These are phyloP conservation scores for Agrochola lota DNA, from an alignment of 2,888 invertebrate species.

Conservation along the genomic window DNA sequence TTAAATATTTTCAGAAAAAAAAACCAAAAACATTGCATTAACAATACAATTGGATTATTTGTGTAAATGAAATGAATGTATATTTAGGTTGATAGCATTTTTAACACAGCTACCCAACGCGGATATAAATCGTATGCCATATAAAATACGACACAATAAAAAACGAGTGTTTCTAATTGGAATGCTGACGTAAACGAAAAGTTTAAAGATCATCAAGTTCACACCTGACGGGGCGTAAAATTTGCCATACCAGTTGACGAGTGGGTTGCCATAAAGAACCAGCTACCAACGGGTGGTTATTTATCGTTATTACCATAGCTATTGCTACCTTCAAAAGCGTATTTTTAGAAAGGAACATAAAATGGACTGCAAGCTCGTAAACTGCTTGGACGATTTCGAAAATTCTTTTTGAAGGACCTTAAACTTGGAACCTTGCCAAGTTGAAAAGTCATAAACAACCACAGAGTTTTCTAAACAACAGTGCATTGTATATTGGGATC, in stretches of 20 bases:
- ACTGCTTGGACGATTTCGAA: slow-evolving; percentile 23
- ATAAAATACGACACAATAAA: slow-evolving; percentile 60
- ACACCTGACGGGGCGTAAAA: slow-evolving; percentile 70
- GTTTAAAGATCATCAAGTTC: slow-evolving; percentile 75
- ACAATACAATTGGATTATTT: not conserved
- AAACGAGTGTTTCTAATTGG: slow-evolving; percentile 73
- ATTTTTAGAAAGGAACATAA: slow-evolving; percentile 32
- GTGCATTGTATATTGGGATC: slow-evolving; percentile 5
- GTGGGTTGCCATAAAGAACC: slow-evolving; percentile 60
- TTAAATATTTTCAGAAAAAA: not conserved
- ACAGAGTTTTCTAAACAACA: not conserved
- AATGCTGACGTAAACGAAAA: slow-evolving; percentile 66
- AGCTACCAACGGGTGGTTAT: slow-evolving; percentile 23
- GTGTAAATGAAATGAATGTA: not conserved
- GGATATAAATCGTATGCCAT: slow-evolving; percentile 45
- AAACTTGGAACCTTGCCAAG: not conserved
- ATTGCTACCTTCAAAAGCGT: slow-evolving; percentile 13
- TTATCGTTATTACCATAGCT: slow-evolving; percentile 8
- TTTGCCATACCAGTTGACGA: slow-evolving; percentile 56
- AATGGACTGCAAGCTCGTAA: slow-evolving; percentile 25
- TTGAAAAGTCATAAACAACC: not conserved
- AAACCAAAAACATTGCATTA: not conserved
- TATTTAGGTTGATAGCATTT: not conserved
- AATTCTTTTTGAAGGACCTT: slow-evolving; percentile 12
- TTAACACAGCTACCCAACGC: not conserved